Evolutionary conservation across 2,113 vertebrate species (phyloP).

Genomic region (Strigops habroptila): DNA sequence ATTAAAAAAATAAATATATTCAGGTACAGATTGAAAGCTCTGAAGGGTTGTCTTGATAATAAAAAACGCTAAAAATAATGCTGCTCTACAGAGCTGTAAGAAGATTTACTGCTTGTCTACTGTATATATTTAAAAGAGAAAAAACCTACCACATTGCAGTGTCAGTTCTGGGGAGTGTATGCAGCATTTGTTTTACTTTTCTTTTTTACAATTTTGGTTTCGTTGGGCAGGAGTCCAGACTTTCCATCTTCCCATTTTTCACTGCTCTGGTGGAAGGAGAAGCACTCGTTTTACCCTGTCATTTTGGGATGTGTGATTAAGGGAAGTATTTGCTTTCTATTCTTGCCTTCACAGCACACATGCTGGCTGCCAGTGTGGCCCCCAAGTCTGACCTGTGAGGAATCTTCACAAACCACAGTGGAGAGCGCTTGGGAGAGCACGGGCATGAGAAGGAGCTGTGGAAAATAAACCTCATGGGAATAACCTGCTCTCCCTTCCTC

Average conservation of each 20-base stretch:
- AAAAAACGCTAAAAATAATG: constrained; percentile 55
- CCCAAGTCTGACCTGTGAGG: constrained; percentile 32
- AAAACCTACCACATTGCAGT: neutral
- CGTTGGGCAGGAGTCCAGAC: constrained; percentile 40
- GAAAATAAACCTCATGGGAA: neutral
- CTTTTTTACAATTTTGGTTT: constrained; percentile 20
- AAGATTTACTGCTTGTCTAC: constrained; percentile 44
- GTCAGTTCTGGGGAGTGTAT: neutral
- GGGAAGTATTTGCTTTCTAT: constrained; percentile 50
- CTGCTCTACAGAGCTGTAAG: neutral
- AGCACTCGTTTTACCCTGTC: constrained; percentile 29
- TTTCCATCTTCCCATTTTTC: constrained; percentile 6
- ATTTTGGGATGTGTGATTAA: constrained; percentile 45
- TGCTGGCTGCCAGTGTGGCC: constrained; percentile 39
- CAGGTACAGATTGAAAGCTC: constrained; percentile 26
- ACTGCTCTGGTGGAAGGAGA: constrained; percentile 34
- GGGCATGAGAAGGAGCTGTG: neutral
- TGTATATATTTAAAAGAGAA: constrained; percentile 40
- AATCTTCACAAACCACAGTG: constrained; percentile 3
- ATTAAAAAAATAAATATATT: constrained; percentile 43
- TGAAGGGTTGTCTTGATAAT: constrained; percentile 23
- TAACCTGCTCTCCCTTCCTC: neutral
- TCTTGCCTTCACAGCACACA: constrained; percentile 32
- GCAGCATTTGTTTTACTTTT: neutral
- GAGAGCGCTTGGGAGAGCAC: neutral